Evolutionary conservation across 2,113 vertebrate species (phyloP).

Genomic region (Mus spicilegus): DNA sequence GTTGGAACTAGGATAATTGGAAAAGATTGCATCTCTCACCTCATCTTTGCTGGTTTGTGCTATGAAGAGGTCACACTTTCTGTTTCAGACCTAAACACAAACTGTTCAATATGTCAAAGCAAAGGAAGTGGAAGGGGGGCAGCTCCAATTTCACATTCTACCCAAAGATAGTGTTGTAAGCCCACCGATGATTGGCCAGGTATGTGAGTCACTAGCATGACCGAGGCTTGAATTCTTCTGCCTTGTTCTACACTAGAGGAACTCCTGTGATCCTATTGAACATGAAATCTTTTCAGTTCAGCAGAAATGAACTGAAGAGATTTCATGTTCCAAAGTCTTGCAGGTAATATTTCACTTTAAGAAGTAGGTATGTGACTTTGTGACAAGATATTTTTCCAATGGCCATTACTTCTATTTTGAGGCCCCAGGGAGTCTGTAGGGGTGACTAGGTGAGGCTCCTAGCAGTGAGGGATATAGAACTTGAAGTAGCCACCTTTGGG

Average conservation of each 20-base stretch:
- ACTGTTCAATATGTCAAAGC: background rate
- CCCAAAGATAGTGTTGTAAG: background rate
- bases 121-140: background rate
- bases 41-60: background rate
- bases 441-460: no score
- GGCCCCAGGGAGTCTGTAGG: no score
- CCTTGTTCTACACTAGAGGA: background rate
- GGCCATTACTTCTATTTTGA: background rate
- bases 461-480: no score
- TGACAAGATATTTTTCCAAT: background rate
- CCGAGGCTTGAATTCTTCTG: background rate
- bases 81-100: background rate
- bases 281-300: no score
- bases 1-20: rapidly evolving
- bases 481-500: no score
- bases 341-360: background rate
- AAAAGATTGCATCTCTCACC: background rate
- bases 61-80: background rate
- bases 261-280: background rate
- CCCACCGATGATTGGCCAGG: background rate
- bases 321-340: background rate
- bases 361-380: background rate
- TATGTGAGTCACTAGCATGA: background rate
- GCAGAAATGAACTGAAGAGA: background rate
- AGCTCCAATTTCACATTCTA: background rate